Conservation (phyloP, 2,113 vertebrate species). For the Pterocles gutturalis region DNA sequence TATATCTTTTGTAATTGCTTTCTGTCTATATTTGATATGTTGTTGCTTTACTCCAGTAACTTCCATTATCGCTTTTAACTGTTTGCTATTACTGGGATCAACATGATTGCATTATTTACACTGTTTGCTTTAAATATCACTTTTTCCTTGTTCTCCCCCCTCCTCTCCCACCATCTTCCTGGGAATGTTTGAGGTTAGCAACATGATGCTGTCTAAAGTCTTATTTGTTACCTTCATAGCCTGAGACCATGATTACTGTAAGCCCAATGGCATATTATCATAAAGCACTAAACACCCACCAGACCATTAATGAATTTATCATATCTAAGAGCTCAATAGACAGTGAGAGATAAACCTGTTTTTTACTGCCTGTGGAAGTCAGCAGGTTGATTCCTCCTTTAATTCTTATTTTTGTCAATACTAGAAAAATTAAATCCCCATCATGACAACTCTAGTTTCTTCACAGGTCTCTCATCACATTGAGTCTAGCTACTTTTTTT, state of each 20-base stretch:
- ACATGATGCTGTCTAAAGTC: background rate
- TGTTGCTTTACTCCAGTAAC: slow-evolving; percentile 43
- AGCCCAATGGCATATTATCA: background rate
- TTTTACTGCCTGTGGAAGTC: slow-evolving; percentile 21
- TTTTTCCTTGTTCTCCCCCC: background rate
- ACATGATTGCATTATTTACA: slow-evolving; percentile 24
- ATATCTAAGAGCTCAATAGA: background rate
- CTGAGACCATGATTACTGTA: background rate
- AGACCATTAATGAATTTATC: slow-evolving; percentile 25
- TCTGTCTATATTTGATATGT: slow-evolving; percentile 17
- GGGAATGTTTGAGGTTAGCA: background rate
- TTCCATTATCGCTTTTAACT: slow-evolving; percentile 29
- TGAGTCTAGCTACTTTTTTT: background rate
- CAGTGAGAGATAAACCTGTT: slow-evolving; percentile 37
- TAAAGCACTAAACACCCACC: slow-evolving; percentile 2
- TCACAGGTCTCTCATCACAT: background rate
- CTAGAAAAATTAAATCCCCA: slow-evolving; percentile 28
- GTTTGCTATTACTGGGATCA: background rate
- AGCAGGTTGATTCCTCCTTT: background rate
- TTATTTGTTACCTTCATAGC: slow-evolving; percentile 12
- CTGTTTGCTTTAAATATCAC: slow-evolving; percentile 3
- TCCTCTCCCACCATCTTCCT: background rate
- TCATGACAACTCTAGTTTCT: background rate
- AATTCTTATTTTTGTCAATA: slow-evolving; percentile 42
- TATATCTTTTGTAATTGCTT: slow-evolving; percentile 57